A percentile compares a stretch with the other conserved stretches of the same genome.
Conservation (phyloP, 64 coral and sea anemone species). For the Dendronephthya gigantea region DNA sequence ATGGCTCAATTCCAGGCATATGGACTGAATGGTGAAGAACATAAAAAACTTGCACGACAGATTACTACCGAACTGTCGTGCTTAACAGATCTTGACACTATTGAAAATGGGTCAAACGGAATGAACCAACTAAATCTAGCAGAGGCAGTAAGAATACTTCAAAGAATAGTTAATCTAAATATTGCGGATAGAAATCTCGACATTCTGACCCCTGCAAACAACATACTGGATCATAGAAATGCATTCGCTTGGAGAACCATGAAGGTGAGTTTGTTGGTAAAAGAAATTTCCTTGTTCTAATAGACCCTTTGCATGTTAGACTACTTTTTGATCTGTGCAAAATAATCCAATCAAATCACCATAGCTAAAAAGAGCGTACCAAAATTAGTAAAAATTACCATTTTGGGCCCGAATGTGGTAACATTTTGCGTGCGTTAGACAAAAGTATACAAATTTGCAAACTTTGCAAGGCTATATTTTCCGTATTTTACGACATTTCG, state of each 20-base stretch:
- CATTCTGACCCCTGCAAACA: background rate
- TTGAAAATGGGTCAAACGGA: background rate
- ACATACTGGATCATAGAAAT: background rate
- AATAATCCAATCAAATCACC: no score
- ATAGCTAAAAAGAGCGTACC: no score
- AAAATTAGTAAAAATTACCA: no score
- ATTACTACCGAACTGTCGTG: background rate
- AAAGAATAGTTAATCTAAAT: background rate
- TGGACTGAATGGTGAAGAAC: background rate
- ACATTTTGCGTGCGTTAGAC: no score
- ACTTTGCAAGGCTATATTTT: no score
- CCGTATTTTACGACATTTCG: no score
- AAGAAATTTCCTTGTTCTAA: no score
- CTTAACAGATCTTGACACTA: background rate
- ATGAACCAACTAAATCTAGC: background rate
- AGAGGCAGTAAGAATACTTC: background rate
- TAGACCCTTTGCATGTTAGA: no score
- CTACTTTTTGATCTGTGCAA: no score
- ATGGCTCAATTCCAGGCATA: background rate
- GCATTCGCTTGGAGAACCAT: background rate
- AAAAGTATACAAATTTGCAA: no score
- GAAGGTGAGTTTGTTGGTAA: background rate
- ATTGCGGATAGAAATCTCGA: background rate
- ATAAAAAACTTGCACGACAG: background rate
- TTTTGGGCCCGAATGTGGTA: no score